These are phyloP conservation scores for Labrus mixtus DNA, from an alignment of 2,113 vertebrate genomes.

Conservation along the genomic window DNA sequence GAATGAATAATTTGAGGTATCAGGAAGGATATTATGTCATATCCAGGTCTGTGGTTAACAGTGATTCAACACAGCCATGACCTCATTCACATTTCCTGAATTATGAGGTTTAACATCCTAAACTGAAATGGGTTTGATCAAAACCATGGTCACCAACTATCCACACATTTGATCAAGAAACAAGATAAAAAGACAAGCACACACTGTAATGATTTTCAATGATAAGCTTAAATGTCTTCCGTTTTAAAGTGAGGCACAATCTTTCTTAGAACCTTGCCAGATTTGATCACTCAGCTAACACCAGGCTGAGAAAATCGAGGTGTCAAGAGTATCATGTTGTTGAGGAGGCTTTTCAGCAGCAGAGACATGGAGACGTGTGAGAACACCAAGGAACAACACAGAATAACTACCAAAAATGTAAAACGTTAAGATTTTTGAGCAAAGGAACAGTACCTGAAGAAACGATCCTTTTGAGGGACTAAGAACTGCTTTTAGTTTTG, in stretches of 20 bases:
- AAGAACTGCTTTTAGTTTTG: not conserved
- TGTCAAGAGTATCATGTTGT: slow-evolving; percentile 17
- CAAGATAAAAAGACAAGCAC: not conserved
- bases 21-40: no score
- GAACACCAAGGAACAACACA: slow-evolving; percentile 33
- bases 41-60: no score
- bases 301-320: slow-evolving; percentile 19
- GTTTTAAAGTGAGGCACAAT: not conserved
- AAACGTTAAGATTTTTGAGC: not conserved
- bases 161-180: no score
- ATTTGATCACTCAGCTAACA: slow-evolving; percentile 17
- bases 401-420: slow-evolving; percentile 16
- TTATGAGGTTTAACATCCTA: not conserved
- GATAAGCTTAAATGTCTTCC: not conserved
- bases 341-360: slow-evolving; percentile 40
- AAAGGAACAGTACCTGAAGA: not conserved
- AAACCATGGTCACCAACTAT: not conserved
- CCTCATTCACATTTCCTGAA: not conserved
- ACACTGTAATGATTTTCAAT: not conserved
- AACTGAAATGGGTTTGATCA: not conserved
- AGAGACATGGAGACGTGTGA: slow-evolving; percentile 37
- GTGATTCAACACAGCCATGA: not conserved
- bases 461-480: not conserved
- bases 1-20: not conserved
- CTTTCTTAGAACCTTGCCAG: slow-evolving; percentile 6